Base-by-base conservation (phyloP, 1,140 invertebrate species). In the Galleria mellonella region DNA sequence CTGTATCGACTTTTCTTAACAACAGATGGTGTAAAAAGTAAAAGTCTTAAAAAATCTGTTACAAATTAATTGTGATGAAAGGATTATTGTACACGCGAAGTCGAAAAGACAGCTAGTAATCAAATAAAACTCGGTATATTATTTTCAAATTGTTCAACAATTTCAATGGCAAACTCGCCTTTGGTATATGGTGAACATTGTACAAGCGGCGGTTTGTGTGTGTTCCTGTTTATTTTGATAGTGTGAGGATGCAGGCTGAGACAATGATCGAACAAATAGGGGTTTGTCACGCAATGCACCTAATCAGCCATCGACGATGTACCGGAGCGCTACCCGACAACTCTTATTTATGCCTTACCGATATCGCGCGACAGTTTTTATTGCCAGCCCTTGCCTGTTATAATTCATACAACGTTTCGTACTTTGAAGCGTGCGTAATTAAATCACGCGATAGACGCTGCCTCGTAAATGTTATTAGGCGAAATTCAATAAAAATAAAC, bases 221-320 rank as follows among this genome's bases (percentile, higher is more conserved):
- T 71, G 71, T 64, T 62, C 56, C 54, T n/a, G n/a, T 55, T 52
- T 52, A 56, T 72, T 66, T 64, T 65, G 63, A 73, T 64, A 62
- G 56, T 49, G 62, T 50, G 52, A 61, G 58, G 66, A 69, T 73
- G 66, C 64, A 55, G 59, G 36, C 41, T 55, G 57, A 72, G 66
- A 79, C 75, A 77, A 79, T 77, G 65, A 73, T 73, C 64, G 62
- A 64, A 79, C 78, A 76, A 83, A 83, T 83, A 83, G 75, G 56
- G 57, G 43, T 72, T 72, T 68, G 75, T 74, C 78, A 83, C 78
- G 78, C 75, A 51, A 77, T 51, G 41, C 43, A 37, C 55, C 57
- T 79, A 83, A 83, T 83, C 78, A 68, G 61, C 40, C 51, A 78
- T 82, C 77, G 64, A 36, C 48, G 51, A 55, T 72, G 71, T 74